phyloP scores from a whole-genome alignment of 2,797 vertebrate genomes.

The Rachycentron canadum region DNA sequence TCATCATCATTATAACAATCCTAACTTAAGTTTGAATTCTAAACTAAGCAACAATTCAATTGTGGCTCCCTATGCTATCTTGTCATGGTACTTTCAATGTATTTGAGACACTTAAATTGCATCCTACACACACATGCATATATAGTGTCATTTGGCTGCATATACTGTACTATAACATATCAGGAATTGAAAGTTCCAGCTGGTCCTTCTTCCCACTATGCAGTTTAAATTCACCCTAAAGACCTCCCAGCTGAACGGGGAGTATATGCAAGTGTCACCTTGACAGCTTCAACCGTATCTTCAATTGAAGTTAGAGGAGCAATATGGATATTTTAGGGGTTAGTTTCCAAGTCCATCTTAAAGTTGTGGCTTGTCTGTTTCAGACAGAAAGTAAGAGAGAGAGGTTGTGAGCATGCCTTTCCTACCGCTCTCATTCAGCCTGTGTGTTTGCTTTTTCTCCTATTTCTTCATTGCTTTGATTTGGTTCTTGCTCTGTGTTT shows the following conservation, averaged over 20 bases:
- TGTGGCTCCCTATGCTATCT: neutral
- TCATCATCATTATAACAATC: neutral
- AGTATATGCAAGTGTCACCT: slow-evolving; percentile 25
- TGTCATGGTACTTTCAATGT: neutral
- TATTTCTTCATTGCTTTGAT: slow-evolving; percentile 55
- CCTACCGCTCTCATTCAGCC: slow-evolving; percentile 59
- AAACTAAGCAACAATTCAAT: neutral
- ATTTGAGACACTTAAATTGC: slow-evolving; percentile 15
- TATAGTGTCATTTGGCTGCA: slow-evolving; percentile 40
- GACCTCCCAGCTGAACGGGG: slow-evolving; percentile 49
- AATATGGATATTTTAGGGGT: slow-evolving; percentile 15
- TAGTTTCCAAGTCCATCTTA: slow-evolving; percentile 40
- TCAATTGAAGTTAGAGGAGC: slow-evolving; percentile 20
- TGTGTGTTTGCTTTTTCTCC: slow-evolving; percentile 58
- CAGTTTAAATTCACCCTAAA: slow-evolving; percentile 48
- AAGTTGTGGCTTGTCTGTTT: slow-evolving; percentile 51
- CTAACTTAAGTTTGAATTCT: neutral
- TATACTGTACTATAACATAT: slow-evolving; percentile 47
- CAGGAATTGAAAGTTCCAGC: slow-evolving; percentile 59
- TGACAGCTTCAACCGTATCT: slow-evolving; percentile 35
- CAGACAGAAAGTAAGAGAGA: slow-evolving; percentile 40
- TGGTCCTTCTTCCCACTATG: slow-evolving; percentile 51
- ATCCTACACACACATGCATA: slow-evolving; percentile 1
- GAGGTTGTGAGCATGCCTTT: slow-evolving; percentile 49
- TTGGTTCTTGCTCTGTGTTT: slow-evolving; percentile 61